Evolutionary conservation across 2,888 invertebrate species (phyloP), one percentile per base, ranked within the genome.

Genomic region (Chaitophorus viminalis): DNA sequence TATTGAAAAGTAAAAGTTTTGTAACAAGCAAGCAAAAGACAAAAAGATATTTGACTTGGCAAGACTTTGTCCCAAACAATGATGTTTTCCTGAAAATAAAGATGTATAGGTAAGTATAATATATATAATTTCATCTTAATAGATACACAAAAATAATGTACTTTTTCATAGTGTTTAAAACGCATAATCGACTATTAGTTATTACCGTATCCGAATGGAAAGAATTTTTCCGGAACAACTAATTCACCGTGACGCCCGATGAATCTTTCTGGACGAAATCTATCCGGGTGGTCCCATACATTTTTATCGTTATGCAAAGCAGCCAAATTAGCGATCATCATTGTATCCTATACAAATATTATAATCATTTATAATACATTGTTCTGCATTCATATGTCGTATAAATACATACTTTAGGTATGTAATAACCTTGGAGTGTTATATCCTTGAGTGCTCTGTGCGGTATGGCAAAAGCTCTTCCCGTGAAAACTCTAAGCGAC

Each of bases 11-110:
- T 93, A 93, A 90, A 95, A 96, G 90, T 93, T 93, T 91, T 96
- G 96, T 90, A 97, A 92, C 90, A 96, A 92, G 0, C 94, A 93
- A 0, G 96, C 94, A 0, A 94, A 94, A 90, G 96, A 95, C 60
- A 96, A 91, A 90, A 96, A 97, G 82, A 96, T 93, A 90, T 95
- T 96, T 90, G 95, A 95, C 90, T 94, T 94, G 0, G 95, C 95
- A 89, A 96, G 91, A 0, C 94, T 93, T 90, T 97, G 96, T 0
- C 96, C 97, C 94, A 96, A 94, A 90, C 97, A 97, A 83, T 96
- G 94, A 91, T 95, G 95, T 90, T 94, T 95, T 0, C 93, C 93
- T 93, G 89, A 31, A 88, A 79, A n/a, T n/a, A n/a, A n/a, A n/a
- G n/a, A n/a, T n/a, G n/a, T n/a, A n/a, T n/a, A n/a, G n/a, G n/a